phyloP scores from a whole-genome alignment of 2,113 vertebrate genomes.

The Anser cygnoides region DNA sequence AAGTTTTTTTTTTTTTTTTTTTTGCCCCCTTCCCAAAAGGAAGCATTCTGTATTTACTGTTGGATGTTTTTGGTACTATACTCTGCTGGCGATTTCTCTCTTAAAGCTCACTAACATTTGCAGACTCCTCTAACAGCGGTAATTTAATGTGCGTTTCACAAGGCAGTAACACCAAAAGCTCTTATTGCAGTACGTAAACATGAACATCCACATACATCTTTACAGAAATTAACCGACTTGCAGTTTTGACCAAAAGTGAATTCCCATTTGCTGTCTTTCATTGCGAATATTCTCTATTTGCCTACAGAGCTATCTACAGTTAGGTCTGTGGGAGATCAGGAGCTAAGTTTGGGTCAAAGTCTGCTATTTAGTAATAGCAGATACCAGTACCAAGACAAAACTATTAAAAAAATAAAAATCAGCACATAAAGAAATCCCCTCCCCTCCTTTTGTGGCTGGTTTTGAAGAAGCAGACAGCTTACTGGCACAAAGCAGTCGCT shows the following conservation, averaged over 20 bases:
- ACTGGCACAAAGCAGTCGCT: neutral
- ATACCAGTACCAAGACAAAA: neutral
- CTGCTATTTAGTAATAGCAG: neutral
- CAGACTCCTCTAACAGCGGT: neutral
- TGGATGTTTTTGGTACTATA: neutral
- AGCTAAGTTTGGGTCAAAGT: neutral
- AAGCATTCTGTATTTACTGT: neutral
- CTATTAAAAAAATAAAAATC: neutral
- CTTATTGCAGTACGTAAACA: neutral
- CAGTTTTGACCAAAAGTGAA: neutral
- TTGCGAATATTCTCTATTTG: neutral
- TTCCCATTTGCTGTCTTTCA: neutral
- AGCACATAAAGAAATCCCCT: neutral
- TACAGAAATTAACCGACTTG: neutral
- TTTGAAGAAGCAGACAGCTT: neutral
- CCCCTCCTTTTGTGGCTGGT: neutral
- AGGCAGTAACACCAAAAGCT: neutral
- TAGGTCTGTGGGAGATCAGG: neutral
- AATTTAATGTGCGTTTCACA: neutral
- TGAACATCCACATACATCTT: neutral
- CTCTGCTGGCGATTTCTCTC: neutral
- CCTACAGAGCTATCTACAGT: neutral
- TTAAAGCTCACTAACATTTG: neutral
- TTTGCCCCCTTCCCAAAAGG: neutral
- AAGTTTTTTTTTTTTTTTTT: neutral